Evolutionary conservation across 2,113 vertebrate species (phyloP).

Genomic region (Phaethon lepturus): DNA sequence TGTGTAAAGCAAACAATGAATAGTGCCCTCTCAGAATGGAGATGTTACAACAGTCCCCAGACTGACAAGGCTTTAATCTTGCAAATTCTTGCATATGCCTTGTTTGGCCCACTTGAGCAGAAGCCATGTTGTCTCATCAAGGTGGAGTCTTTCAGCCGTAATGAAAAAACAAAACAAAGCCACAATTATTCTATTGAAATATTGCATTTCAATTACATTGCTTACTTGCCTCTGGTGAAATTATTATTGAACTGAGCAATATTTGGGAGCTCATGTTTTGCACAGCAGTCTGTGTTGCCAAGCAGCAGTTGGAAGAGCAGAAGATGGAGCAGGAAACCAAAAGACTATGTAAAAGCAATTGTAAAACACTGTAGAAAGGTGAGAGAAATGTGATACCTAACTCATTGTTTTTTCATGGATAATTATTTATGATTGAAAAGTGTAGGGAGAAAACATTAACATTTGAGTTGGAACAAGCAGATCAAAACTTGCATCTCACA

Average conservation of each 20-base stretch:
- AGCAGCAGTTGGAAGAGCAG: background rate
- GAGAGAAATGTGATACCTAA: background rate
- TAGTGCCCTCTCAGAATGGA: background rate
- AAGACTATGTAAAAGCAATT: background rate
- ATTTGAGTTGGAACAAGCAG: background rate
- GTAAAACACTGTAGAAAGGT: background rate
- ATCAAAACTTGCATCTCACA: background rate
- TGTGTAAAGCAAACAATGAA: background rate
- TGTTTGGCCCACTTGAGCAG: background rate
- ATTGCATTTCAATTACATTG: background rate
- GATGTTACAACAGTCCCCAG: background rate
- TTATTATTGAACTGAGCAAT: constrained; percentile 14
- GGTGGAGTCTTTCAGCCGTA: background rate
- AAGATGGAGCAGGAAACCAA: background rate
- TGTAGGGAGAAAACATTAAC: fast-evolving
- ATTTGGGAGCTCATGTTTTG: constrained; percentile 1
- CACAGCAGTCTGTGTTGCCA: background rate
- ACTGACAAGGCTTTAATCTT: background rate
- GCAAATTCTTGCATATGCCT: background rate
- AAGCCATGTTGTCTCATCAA: background rate
- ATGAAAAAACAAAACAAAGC: background rate
- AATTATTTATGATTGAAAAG: constrained; percentile 38
- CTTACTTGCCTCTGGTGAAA: background rate
- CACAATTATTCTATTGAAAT: background rate
- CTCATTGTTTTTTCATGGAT: background rate